Evolutionary conservation across 2,888 invertebrate genomes (phyloP), one percentile per base, ranked within the genome.

Genomic region (Amiota communis): DNA sequence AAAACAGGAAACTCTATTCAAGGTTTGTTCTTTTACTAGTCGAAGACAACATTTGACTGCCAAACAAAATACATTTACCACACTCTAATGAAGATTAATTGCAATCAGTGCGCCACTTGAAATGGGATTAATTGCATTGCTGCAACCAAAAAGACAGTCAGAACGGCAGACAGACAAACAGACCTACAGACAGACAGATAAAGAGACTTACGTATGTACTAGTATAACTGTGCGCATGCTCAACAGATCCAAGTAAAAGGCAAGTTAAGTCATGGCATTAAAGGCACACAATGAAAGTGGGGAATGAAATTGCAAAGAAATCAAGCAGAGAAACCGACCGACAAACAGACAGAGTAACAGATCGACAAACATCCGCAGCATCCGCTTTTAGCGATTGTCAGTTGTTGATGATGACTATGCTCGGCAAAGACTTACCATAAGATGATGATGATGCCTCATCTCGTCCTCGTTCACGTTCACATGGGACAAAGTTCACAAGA

Each of bases 71-170:
- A 64, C 67, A 68, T 74, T 72, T 72, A 75, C 75, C 77, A 53
- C 36, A 75, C 83, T 85, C 81, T 88, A 88, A 88, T 89, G 88
- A 88, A 88, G 88, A 88, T 89, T 89, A 88, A 88, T 89, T 88
- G 89, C 89, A 87, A 87, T 87, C 87, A 83, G 87, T 85, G 84
- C 83, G 82, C 86, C 81, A 81, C 80, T 85, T 86, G 87, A 87
- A 87, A 82, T 78, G 80, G 88, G 85, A 87, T 87, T 87, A 87
- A 87, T 87, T 87, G 87, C 85, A 80, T 76, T 75, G 77, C 12
- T n/a, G 51, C 17, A 51, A 20, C 71, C 49, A 6, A 70, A 36
- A 36, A 53, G 56, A 69, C 69, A 13, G 15, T 8, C n/a, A 49
- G 15, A 48, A 2, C 2, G 67, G 12, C 17, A 48, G 67, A 23